phyloP scores from a whole-genome alignment of 2,888 invertebrate species.

The Candidula unifasciata region DNA sequence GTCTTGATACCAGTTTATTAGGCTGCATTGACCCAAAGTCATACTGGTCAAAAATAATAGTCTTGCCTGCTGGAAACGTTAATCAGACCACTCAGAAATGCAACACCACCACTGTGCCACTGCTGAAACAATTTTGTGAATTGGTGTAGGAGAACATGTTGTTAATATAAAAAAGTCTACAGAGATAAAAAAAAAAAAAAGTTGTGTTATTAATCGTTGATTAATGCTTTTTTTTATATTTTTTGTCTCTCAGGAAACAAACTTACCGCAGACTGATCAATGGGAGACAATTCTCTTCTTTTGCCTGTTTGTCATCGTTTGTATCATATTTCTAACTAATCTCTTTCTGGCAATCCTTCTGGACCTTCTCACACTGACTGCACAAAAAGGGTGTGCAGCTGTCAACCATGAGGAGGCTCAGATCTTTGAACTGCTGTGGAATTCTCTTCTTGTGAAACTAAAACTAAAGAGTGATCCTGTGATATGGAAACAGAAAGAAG shows the following conservation, averaged over 20 bases:
- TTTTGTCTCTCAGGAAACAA: constrained; percentile 35
- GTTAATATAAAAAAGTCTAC: no score
- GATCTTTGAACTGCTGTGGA: constrained; percentile 35
- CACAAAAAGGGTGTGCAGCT: constrained; percentile 35
- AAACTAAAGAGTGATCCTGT: constrained; percentile 11
- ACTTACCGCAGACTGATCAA: constrained; percentile 15
- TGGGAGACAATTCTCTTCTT: constrained; percentile 31
- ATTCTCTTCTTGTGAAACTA: constrained; percentile 10
- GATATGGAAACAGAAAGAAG: not conserved
- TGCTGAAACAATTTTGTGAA: no score
- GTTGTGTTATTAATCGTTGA: no score
- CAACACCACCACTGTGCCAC: no score
- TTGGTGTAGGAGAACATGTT: no score
- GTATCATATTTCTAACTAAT: constrained; percentile 29
- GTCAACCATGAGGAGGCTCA: constrained; percentile 40
- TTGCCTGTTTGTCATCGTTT: constrained; percentile 28
- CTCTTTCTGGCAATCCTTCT: constrained; percentile 37
- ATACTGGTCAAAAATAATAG: no score
- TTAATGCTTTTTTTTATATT: not conserved
- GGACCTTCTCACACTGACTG: constrained; percentile 35
- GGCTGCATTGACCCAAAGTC: no score
- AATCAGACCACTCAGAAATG: no score
- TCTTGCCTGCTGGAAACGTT: no score
- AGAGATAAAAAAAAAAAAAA: no score
- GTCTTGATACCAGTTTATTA: no score